Base-by-base conservation (phyloP, 2,797 vertebrate species). In the Acanthurus leucopareius region DNA sequence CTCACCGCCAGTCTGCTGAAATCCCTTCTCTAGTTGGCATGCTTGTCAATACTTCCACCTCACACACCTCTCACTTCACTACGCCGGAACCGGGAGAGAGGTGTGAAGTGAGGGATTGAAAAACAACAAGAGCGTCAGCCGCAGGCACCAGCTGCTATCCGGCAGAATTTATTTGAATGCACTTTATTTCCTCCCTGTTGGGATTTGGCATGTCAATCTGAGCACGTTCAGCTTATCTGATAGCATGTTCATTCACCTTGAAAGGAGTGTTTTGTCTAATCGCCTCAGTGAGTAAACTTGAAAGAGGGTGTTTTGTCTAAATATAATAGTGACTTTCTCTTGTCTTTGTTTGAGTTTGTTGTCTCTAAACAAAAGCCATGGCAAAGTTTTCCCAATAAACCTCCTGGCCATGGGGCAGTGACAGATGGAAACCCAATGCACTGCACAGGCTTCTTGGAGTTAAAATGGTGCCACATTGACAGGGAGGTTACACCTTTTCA, bases 101-200 rank as follows among this genome's bases (percentile, higher is more conserved):
- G 82, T 87, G 83, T 77, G 87, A 90, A 87, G 85, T 61, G 79
- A 85, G 80, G 62, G 59, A 81, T 19, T 49, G 70, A 80, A 79
- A 89, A 86, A 92, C 86, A 90, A 85, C 74, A 78, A 77, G 78
- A 79, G 77, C 57, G 16, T 88, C 89, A 88, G 89, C 91, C 90
- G 88, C 85, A 88, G 84, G 79, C 87, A 84, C 74, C 92, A 92
- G 91, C 90, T 94, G 92, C 85, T 86, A 75, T 77, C 83, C 80
- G 69, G 77, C 84, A 86, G 75, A 78, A 91, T 87, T 88, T 83
- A 91, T 93, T 82, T 90, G 76, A 90, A 89, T 88, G 89, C 89
- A 78, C 79, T 88, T 87, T 69, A 85, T 88, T 83, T 83, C 75
- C 45, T 63, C 81, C 79, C 86, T 73, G 79, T 75, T 82, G 84